These are phyloP conservation scores for Andricus grossulariae DNA, from an alignment of 1,140 invertebrate genomes.

Conservation along the genomic window DNA sequence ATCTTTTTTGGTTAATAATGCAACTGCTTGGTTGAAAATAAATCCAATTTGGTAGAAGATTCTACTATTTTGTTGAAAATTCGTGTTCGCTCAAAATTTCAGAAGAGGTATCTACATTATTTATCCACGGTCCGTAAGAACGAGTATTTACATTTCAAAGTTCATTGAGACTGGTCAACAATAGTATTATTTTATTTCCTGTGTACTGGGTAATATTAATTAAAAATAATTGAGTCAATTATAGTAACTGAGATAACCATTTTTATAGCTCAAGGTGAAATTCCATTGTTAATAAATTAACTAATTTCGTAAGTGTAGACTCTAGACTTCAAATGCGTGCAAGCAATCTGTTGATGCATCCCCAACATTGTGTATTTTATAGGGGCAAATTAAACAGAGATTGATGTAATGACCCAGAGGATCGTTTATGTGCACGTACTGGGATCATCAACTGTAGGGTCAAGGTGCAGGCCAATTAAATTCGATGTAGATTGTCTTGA, in stretches of 20 bases:
- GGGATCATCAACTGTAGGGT: conserved; percentile 43
- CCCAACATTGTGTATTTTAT: not conserved
- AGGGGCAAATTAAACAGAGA: not conserved
- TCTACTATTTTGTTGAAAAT: no score
- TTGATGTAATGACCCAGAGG: not conserved
- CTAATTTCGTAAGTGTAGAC: not conserved
- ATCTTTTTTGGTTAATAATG: no score
- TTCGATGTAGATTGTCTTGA: conserved; percentile 28
- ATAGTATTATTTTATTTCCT: no score
- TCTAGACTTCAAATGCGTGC: not conserved
- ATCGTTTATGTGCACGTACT: conserved; percentile 5
- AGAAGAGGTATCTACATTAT: no score
- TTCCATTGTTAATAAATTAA: not conserved
- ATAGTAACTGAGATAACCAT: not conserved
- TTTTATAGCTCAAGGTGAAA: not conserved
- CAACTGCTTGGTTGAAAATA: no score
- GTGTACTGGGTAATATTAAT: not conserved
- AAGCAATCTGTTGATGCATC: not conserved
- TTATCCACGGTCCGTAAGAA: no score
- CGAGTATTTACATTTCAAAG: no score
- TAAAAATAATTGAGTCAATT: conserved; percentile 2
- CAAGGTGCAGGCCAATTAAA: conserved; percentile 20
- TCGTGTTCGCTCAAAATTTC: no score
- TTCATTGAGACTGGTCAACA: no score
- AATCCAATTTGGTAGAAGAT: no score